A percentile compares a stretch with the other conserved stretches of the same genome.
These are phyloP conservation scores for Lysandra coridon DNA, from an alignment of 2,888 invertebrate genomes.

Conservation along the genomic window DNA sequence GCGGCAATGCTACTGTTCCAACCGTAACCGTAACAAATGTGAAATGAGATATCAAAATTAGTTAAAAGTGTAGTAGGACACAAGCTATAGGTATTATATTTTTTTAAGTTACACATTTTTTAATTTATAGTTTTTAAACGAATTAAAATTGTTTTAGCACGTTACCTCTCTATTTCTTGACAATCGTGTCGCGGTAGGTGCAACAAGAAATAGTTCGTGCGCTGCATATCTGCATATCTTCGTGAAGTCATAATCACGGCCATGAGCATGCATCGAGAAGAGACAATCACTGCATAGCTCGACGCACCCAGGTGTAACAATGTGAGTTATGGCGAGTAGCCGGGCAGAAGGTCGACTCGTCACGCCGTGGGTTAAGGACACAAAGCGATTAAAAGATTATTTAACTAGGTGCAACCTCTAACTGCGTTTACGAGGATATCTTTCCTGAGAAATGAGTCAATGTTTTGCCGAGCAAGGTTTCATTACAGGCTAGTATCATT, in stretches of 20 bases:
- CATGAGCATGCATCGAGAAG: constrained; percentile 69
- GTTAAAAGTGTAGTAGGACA: too few species aligned
- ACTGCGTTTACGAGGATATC: neutral
- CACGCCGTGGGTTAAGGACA: constrained; percentile 79
- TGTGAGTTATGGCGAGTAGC: constrained; percentile 68
- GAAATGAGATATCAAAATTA: too few species aligned
- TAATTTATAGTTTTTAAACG: too few species aligned
- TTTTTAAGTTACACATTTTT: too few species aligned
- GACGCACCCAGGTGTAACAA: constrained; percentile 74
- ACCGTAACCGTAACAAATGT: too few species aligned
- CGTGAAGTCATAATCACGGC: constrained; percentile 45
- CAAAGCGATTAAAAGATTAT: constrained; percentile 47
- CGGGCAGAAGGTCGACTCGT: constrained; percentile 74
- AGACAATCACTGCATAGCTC: constrained; percentile 78
- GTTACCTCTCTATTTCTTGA: neutral
- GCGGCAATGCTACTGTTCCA: too few species aligned
- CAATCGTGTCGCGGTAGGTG: constrained; percentile 11
- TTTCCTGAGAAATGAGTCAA: neutral
- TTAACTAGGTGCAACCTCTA: neutral
- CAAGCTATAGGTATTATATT: too few species aligned
- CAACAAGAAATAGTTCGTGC: constrained; percentile 36
- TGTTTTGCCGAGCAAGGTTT: too few species aligned
- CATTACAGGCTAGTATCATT: too few species aligned
- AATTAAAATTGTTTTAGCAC: neutral
- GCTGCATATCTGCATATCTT: constrained; percentile 39